Evolutionary conservation across 2,113 vertebrate genomes (phyloP).

Genomic region (Heloderma charlesbogerti): DNA sequence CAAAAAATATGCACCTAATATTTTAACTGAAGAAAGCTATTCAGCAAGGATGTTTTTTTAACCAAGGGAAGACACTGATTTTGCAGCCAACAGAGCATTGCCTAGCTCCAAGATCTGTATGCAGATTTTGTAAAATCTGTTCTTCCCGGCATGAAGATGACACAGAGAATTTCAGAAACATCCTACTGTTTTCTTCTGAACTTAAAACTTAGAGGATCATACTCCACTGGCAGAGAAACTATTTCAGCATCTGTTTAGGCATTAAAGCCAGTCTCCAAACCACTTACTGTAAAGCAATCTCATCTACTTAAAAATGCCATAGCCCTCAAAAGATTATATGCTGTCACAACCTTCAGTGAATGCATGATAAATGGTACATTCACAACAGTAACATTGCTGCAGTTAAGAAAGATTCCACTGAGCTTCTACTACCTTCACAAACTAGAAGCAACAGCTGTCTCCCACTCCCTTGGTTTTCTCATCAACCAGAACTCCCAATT

Average conservation of each 20-base stretch:
- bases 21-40: not conserved
- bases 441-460: not conserved
- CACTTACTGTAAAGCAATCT: not conserved
- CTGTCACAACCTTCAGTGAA: not conserved
- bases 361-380: not conserved
- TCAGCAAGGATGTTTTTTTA: not conserved
- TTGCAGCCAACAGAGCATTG: not conserved
- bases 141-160: not conserved
- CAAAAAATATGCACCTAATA: not conserved
- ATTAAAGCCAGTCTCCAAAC: fast-evolving
- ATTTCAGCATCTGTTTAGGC: not conserved
- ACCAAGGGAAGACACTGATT: not conserved
- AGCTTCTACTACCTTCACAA: not conserved
- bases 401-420: not conserved
- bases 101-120: not conserved
- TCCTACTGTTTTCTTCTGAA: not conserved
- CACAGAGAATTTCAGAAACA: not conserved
- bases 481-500: not conserved
- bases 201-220: not conserved
- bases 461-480: not conserved
- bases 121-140: not conserved
- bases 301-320: not conserved
- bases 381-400: fast-evolving
- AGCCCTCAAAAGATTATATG: not conserved
- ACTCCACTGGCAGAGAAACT: not conserved